Conservation (phyloP, 2,888 invertebrate genomes). For the Metopia argyrocephala region DNA sequence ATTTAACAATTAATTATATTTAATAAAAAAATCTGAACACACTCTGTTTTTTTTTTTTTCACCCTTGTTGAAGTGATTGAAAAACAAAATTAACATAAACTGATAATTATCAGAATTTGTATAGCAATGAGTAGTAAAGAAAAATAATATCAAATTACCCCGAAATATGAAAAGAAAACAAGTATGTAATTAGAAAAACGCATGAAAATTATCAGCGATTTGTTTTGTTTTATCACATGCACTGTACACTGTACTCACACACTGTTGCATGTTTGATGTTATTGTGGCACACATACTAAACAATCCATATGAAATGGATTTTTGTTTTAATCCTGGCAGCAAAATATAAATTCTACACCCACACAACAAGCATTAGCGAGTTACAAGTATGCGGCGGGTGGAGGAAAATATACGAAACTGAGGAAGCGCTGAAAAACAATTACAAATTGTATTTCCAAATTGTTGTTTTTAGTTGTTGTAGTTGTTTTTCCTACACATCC, state of each 20-base stretch:
- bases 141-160: too few relatives aligned
- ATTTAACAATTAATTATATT: too few relatives aligned
- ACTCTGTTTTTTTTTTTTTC: too few relatives aligned
- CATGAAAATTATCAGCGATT: too few relatives aligned
- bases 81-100: too few relatives aligned
- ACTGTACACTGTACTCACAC: neutral
- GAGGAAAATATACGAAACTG: neutral
- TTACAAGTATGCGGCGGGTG: too few relatives aligned
- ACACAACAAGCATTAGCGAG: neutral
- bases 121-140: too few relatives aligned
- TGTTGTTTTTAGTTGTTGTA: constrained; percentile 17
- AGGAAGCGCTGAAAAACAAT: constrained; percentile 25
- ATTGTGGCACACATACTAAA: neutral
- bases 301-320: neutral
- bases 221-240: neutral
- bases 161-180: too few relatives aligned
- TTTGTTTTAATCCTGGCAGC: constrained; percentile 18
- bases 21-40: too few relatives aligned
- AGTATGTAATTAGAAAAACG: too few relatives aligned
- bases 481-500: neutral
- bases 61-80: too few relatives aligned
- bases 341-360: neutral
- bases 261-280: neutral
- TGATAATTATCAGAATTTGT: too few relatives aligned
- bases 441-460: constrained; percentile 36